Base-by-base conservation (phyloP, 37 sponge, comb jelly and placozoan genomes). In the Petrosia ficiformis region DNA sequence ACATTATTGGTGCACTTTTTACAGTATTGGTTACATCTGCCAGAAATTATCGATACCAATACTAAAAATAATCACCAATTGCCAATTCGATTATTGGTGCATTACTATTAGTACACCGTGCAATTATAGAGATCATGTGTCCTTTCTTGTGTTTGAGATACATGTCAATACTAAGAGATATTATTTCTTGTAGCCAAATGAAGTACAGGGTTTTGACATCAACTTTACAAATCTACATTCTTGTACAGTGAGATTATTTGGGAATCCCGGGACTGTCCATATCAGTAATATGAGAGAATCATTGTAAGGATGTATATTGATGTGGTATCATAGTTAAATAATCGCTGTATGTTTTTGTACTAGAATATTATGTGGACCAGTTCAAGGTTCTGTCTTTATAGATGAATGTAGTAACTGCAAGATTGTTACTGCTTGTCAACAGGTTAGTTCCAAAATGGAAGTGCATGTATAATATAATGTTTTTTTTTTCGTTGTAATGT, bases 351-450 rank as follows among this genome's bases (percentile, higher is more conserved):
- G 31, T 57, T 59, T 38, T 26, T 16, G 57, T 14, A n/a, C 4
- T 44, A 90, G 85, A 28, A 36, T 94, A 2, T 74, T 88, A 8
- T 75, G 73, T 76, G 96, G 96, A 33, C 96, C 96, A 21, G 82
- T 87, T 1, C 73, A 65, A 0, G 75, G 92, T 29, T 95, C 96
- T 14, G 74, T 95, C 35, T 93, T 95, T 57, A 68, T 95, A 8
- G 94, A 95, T 24, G 66, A 86, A 57, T 89, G 96, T 57, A 66
- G 38, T n/a, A 61, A 85, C 43, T 92, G 87, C 48, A 64, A 56
- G 4, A 76, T 95, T 54, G 85, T 82, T 1, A 74, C 89, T 29
- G 94, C 96, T 26, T 95, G 96, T 68, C 96, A 95, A 68, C 96
- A 95, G 77, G 88, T 87, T 48, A n/a, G 82, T n/a, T 22, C 33